Evolutionary conservation across 2,888 invertebrate genomes (phyloP).

Genomic region (Ischnura elegans): DNA sequence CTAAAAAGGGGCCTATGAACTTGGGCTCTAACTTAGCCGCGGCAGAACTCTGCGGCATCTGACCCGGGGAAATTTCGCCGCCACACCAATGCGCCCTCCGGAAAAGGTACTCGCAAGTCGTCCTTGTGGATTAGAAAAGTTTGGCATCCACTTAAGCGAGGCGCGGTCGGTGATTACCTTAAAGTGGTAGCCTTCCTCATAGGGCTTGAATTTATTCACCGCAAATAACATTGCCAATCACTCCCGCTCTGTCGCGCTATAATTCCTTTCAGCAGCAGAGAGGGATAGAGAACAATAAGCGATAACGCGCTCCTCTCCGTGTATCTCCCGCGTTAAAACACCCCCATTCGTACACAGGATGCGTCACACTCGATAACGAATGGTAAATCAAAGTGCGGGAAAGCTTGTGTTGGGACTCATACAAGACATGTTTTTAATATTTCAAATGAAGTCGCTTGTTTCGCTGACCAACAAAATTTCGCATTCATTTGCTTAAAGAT

Average conservation of each 20-base stretch:
- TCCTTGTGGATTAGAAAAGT: conserved; percentile 58
- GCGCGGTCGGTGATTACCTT: conserved; percentile 66
- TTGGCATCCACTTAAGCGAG: conserved; percentile 62
- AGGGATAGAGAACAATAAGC: conserved; percentile 64
- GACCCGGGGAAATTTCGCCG: too few relatives aligned
- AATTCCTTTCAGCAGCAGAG: conserved; percentile 68
- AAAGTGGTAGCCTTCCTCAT: conserved; percentile 65
- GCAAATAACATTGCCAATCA: too few relatives aligned
- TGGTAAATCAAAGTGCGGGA: too few relatives aligned
- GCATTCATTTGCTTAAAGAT: too few relatives aligned
- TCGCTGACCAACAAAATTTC: too few relatives aligned
- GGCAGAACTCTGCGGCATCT: not conserved
- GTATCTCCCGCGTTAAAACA: conserved; percentile 70
- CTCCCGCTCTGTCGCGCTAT: conserved; percentile 65
- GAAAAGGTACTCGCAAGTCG: too few relatives aligned
- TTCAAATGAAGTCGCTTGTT: too few relatives aligned
- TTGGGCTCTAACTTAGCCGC: conserved; percentile 7
- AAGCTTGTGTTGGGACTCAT: too few relatives aligned
- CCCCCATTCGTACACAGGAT: too few relatives aligned
- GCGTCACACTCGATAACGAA: too few relatives aligned
- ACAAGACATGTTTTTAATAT: too few relatives aligned
- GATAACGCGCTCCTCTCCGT: conserved; percentile 70
- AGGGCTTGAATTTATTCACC: conserved; percentile 50
- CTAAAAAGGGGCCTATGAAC: not conserved
- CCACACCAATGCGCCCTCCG: too few relatives aligned